phyloP scores from a whole-genome alignment of 2,888 invertebrate species.

The Neoascia interrupta region DNA sequence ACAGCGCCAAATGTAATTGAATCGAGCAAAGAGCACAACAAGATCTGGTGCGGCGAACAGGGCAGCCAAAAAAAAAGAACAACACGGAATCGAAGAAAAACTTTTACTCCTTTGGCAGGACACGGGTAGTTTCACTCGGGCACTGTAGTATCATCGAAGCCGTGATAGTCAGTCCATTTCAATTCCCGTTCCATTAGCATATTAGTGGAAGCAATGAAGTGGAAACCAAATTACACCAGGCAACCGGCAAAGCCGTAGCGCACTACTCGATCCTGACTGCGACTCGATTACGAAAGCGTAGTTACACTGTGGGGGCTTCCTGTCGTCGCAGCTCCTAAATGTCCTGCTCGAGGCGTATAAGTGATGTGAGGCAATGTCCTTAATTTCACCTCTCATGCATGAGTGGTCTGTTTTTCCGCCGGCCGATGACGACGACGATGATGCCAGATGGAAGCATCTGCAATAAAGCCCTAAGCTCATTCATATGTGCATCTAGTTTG shows the following conservation, averaged over 20 bases:
- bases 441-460: neutral
- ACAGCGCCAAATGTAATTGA: constrained; percentile 46
- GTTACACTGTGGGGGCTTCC: constrained; percentile 30
- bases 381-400: constrained; percentile 32
- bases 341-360: constrained; percentile 16
- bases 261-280: constrained; percentile 14
- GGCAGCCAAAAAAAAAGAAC: neutral
- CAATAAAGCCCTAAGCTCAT: constrained; percentile 33
- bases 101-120: neutral
- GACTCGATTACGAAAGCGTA: constrained; percentile 43
- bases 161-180: constrained; percentile 34
- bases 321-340: constrained; percentile 36
- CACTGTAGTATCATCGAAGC: too few relatives aligned
- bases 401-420: constrained; percentile 2
- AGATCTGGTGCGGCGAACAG: constrained; percentile 3
- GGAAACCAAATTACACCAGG: constrained; percentile 55
- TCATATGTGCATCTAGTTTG: constrained; percentile 50
- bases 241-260: constrained; percentile 32
- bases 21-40: constrained; percentile 37
- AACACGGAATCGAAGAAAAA: neutral
- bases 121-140: too few relatives aligned
- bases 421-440: neutral
- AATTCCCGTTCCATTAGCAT: constrained; percentile 55
- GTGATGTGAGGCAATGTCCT: constrained; percentile 24
- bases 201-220: constrained; percentile 52